phyloP scores from a whole-genome alignment of 2,888 invertebrate species.

The Dynastes grantii region DNA sequence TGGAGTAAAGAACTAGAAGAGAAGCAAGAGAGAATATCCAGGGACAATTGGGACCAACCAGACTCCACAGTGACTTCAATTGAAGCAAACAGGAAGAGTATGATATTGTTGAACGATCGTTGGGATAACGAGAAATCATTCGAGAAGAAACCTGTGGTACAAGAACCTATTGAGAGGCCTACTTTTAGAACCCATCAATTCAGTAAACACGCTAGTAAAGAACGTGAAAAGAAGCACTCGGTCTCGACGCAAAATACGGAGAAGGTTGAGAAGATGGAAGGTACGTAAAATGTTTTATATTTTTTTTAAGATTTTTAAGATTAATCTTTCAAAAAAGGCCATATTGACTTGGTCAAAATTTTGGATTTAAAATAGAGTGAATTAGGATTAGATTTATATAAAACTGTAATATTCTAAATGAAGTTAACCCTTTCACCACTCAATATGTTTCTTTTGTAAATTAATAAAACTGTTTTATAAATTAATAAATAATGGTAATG shows the following conservation, averaged over 20 bases:
- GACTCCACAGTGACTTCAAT: constrained; percentile 68
- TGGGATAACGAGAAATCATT: constrained; percentile 53
- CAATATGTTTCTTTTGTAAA: too few relatives aligned
- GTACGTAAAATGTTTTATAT: constrained; percentile 60
- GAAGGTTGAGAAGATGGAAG: constrained; percentile 76
- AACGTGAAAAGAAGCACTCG: constrained; percentile 81
- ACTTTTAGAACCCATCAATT: constrained; percentile 83
- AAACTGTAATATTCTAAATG: too few relatives aligned
- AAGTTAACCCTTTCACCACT: too few relatives aligned
- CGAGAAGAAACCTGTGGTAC: constrained; percentile 62
- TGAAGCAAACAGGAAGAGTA: constrained; percentile 61
- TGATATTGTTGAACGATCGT: constrained; percentile 47
- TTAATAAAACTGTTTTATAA: too few relatives aligned
- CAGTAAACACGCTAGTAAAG: constrained; percentile 75
- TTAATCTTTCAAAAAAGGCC: too few relatives aligned
- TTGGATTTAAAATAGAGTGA: too few relatives aligned
- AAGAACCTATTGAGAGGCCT: constrained; percentile 73
- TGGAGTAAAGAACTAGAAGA: constrained; percentile 70
- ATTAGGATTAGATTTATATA: too few relatives aligned
- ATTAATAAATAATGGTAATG: too few relatives aligned
- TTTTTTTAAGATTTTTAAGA: too few relatives aligned
- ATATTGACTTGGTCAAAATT: too few relatives aligned
- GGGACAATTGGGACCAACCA: constrained; percentile 69
- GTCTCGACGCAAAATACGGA: constrained; percentile 85
- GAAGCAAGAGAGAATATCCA: constrained; percentile 62